phyloP scores from a whole-genome alignment of 2,113 vertebrate genomes.

The Melanerpes formicivorus region DNA sequence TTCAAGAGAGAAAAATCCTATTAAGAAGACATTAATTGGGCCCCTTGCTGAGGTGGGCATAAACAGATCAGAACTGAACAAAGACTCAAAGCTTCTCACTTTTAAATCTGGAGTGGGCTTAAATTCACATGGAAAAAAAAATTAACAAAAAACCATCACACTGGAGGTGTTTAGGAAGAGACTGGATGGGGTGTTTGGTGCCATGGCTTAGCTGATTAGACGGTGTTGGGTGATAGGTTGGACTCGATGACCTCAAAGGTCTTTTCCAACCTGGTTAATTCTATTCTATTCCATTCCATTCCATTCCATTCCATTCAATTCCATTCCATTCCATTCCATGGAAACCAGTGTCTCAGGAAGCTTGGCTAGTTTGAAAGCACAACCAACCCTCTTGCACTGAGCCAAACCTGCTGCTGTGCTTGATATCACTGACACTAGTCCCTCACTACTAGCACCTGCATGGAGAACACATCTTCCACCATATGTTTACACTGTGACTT shows the following conservation, averaged over 20 bases:
- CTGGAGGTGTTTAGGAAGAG: too few relatives aligned
- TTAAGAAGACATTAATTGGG: conserved; percentile 38
- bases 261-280: too few relatives aligned
- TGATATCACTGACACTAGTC: background rate
- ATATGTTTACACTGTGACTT: background rate
- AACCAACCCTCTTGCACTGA: background rate
- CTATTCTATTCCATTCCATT: too few relatives aligned
- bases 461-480: background rate
- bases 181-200: too few relatives aligned
- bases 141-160: too few relatives aligned
- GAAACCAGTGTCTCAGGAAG: background rate
- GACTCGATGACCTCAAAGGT: too few relatives aligned
- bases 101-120: background rate
- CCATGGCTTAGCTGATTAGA: too few relatives aligned
- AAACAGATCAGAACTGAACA: background rate
- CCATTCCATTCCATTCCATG: too few relatives aligned
- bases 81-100: background rate
- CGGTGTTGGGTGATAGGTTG: too few relatives aligned
- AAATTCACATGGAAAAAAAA: background rate
- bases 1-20: conserved; percentile 36
- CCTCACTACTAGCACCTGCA: background rate
- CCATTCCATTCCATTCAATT: too few relatives aligned
- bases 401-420: background rate
- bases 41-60: background rate
- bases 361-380: background rate